Conservation (phyloP, 1,140 invertebrate genomes). For the Habropoda laboriosa region DNA sequence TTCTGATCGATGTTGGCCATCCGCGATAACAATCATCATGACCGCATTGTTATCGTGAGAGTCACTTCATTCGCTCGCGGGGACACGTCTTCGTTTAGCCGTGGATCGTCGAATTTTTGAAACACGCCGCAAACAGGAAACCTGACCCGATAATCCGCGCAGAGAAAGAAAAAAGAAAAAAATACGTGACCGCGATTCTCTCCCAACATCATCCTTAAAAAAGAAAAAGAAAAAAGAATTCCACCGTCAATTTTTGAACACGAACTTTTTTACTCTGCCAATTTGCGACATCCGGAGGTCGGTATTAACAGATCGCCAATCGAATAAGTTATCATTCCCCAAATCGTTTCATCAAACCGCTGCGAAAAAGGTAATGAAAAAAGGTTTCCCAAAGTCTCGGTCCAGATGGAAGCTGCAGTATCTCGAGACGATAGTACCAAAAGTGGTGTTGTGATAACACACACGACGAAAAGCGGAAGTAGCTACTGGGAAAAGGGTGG, state of each 20-base stretch:
- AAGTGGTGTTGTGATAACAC: slow-evolving; percentile 17
- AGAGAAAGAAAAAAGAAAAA: not conserved
- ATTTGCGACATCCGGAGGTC: slow-evolving; percentile 5
- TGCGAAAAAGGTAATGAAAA: too few species aligned
- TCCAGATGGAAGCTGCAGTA: slow-evolving; percentile 12
- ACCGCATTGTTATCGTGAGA: slow-evolving; percentile 43
- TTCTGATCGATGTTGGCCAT: slow-evolving; percentile 37
- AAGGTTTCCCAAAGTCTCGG: too few species aligned
- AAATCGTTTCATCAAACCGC: too few species aligned
- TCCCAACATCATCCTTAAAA: too few species aligned
- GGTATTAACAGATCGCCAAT: too few species aligned
- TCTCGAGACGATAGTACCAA: not conserved
- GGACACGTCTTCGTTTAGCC: not conserved
- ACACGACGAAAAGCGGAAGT: slow-evolving; percentile 43
- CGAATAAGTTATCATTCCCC: too few species aligned
- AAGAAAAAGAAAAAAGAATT: too few species aligned
- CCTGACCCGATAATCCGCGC: not conserved
- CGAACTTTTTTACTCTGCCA: not conserved
- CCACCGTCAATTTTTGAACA: too few species aligned
- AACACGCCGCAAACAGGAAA: not conserved
- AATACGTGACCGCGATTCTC: too few species aligned
- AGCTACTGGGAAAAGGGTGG: slow-evolving; percentile 49
- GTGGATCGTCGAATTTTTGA: not conserved
- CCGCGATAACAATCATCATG: slow-evolving; percentile 42
- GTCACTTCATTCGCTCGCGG: not conserved